Evolutionary conservation across 1,140 invertebrate genomes (phyloP).

Genomic region (Homarus americanus): DNA sequence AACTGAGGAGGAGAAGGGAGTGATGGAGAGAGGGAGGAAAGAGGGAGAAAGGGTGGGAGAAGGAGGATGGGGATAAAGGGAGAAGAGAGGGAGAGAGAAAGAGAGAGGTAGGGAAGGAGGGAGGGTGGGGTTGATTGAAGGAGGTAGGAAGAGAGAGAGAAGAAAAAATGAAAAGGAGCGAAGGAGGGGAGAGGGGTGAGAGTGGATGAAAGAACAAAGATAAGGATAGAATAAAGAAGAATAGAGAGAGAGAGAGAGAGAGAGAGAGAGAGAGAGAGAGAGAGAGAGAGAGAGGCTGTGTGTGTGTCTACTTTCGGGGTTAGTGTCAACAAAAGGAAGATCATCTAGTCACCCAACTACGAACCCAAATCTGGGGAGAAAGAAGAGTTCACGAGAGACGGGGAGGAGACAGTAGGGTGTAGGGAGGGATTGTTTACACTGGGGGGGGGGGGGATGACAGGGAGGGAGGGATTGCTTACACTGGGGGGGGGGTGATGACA

Average conservation of each 20-base stretch:
- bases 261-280: slow-evolving; percentile 1
- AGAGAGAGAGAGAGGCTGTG: neutral
- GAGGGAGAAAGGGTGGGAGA: neutral
- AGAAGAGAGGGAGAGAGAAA: neutral
- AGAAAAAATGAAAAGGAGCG: neutral
- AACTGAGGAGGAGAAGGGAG: neutral
- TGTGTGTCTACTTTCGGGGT: too few species aligned
- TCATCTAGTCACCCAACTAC: too few species aligned
- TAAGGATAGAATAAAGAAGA: neutral
- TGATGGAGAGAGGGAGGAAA: neutral
- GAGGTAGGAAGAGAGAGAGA: neutral
- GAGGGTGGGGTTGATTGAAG: neutral
- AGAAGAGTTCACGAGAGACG: too few species aligned
- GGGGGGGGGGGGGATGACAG: too few species aligned
- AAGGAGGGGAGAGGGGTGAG: neutral
- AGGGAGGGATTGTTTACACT: neutral
- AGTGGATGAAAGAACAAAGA: neutral
- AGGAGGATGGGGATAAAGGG: neutral
- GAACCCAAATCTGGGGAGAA: too few species aligned
- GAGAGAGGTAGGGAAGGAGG: neutral
- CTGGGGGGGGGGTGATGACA: too few species aligned
- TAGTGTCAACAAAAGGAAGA: too few species aligned
- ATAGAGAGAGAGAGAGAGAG: neutral
- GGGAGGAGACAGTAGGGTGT: too few species aligned
- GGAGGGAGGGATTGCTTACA: too few species aligned